Conservation (phyloP, 2,888 invertebrate genomes). For the Pterostichus niger region DNA sequence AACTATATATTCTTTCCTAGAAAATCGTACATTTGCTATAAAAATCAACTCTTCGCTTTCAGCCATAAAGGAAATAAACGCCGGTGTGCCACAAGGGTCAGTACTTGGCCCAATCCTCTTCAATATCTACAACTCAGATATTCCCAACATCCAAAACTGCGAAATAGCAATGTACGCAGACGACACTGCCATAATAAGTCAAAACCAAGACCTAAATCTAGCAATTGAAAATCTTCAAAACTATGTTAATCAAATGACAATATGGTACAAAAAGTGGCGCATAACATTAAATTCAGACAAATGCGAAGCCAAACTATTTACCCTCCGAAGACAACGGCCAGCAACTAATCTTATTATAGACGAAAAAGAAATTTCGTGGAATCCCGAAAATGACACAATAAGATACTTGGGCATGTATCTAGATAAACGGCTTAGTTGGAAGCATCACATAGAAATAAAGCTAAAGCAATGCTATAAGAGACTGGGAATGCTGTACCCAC, state of each 20-base stretch:
- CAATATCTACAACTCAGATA: constrained; percentile 12
- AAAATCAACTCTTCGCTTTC: constrained; percentile 61
- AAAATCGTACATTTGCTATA: constrained; percentile 69
- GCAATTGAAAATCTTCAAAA: constrained; percentile 9
- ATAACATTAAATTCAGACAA: constrained; percentile 5
- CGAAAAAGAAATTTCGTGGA: background rate
- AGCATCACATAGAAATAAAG: background rate
- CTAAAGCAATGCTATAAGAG: constrained; percentile 7
- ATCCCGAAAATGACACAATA: constrained; percentile 1
- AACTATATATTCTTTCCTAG: constrained; percentile 69
- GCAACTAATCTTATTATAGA: background rate
- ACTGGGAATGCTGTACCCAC: constrained; percentile 8
- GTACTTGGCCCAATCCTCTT: constrained; percentile 11
- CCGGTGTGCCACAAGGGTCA: constrained; percentile 16
- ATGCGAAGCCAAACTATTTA: constrained; percentile 13
- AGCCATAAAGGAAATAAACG: background rate
- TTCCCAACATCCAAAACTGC: constrained; percentile 69
- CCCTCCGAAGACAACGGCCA: constrained; percentile 4
- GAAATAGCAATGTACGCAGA: constrained; percentile 72
- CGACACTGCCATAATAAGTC: constrained; percentile 67
- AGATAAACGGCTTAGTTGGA: constrained; percentile 1
- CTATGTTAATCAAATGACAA: background rate
- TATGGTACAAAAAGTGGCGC: constrained; percentile 17
- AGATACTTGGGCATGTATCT: constrained; percentile 1
- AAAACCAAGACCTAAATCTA: constrained; percentile 1